Evolutionary conservation across 2,113 vertebrate species (phyloP), one percentile per base, ranked within the genome.

Genomic region (Cyanistes caeruleus): DNA sequence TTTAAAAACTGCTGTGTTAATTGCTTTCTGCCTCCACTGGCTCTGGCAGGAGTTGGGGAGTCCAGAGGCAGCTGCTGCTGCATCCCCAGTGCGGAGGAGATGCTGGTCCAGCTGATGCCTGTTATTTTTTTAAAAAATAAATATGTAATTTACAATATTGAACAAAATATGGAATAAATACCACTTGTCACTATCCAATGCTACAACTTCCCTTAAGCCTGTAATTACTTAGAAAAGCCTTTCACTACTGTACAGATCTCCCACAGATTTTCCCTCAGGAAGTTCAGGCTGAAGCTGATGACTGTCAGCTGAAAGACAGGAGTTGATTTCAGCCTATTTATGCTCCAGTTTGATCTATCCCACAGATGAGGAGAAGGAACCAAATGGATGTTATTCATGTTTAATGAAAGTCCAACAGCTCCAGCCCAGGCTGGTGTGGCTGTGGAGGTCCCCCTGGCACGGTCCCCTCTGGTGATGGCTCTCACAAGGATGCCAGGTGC

Each of bases 111-210:
- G 63, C 23, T 6, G 7, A n/a, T n/a, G 84, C 22, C 43, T 12
- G 18, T 5, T 21, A 2, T 24, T 39, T 52, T 78, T 56, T 51
- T 12, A 7, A 84, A 69, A 7, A 84, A 69, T 79, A 72, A 94
- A 70, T 60, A 53, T 84, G 86, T 63, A 85, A 95, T 96, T 93
- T 85, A 65, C 33, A 80, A 44, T 74, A 87, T 83, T 91, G 75
- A 83, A 90, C n/a, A 79, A 93, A 94, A 91, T 91, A 91, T 83
- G 89, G 67, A 95, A 94, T 96, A 96, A 97, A 90, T 80, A 91
- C 72, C 76, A 51, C 88, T 93, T 97, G 96, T 92, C 95, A 85
- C 81, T 73, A 85, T 30, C 77, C 87, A 85, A 1, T 18, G 79
- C 84, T 69, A 55, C 90, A 77, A 58, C 75, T 69, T 79, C 75